Evolutionary conservation across 2,113 vertebrate genomes (phyloP).

Genomic region (Petroica traversi): DNA sequence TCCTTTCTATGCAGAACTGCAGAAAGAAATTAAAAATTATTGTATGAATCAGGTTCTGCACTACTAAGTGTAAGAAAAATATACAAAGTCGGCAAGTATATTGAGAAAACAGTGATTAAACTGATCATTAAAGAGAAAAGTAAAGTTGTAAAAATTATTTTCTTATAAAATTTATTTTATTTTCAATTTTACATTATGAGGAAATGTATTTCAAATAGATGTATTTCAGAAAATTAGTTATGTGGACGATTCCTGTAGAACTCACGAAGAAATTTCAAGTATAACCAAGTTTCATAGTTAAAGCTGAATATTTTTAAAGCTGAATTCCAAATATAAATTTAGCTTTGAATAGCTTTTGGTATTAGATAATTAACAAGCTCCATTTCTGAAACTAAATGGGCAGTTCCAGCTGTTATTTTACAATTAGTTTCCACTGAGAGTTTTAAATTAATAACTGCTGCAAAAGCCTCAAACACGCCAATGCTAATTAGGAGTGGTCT

Average conservation of each 20-base stretch:
- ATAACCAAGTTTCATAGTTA: not conserved
- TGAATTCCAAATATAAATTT: slow-evolving; percentile 8
- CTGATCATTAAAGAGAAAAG: not conserved
- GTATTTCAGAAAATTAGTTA: not conserved
- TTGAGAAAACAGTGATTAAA: not conserved
- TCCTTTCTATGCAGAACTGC: not conserved
- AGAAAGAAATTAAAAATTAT: not conserved
- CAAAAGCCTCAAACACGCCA: slow-evolving; percentile 34
- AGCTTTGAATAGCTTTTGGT: slow-evolving; percentile 41
- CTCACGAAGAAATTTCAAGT: not conserved
- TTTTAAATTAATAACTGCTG: slow-evolving; percentile 63
- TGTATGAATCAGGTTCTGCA: not conserved
- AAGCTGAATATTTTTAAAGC: not conserved
- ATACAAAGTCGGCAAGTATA: not conserved
- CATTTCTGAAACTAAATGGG: slow-evolving; percentile 39
- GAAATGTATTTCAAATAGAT: not conserved
- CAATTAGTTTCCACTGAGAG: slow-evolving; percentile 52
- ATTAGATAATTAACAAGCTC: slow-evolving; percentile 46
- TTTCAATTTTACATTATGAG: not conserved
- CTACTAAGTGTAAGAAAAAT: not conserved
- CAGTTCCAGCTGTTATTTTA: slow-evolving; percentile 60
- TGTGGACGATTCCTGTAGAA: not conserved
- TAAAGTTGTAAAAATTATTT: not conserved
- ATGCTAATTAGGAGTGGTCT: slow-evolving; percentile 32
- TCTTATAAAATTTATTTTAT: not conserved